These are phyloP conservation scores for Cynodonichthys magdalenae DNA, from an alignment of 2,797 vertebrate species.

Conservation along the genomic window DNA sequence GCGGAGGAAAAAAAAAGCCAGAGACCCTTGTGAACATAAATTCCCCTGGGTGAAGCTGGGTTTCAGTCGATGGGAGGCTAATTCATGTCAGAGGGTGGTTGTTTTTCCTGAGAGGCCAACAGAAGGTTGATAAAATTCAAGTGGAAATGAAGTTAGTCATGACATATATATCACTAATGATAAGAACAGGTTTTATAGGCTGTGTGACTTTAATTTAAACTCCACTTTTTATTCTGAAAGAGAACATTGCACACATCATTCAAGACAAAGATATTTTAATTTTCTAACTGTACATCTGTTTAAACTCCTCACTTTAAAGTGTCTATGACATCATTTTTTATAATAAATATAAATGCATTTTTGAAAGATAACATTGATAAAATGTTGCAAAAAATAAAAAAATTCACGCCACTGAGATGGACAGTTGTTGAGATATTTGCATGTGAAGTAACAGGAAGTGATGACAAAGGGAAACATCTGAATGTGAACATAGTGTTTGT, in stretches of 20 bases:
- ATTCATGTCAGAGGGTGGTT: slow-evolving; percentile 88
- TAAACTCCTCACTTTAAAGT: background rate
- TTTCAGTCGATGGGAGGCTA: slow-evolving; percentile 90
- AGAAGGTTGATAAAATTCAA: slow-evolving; percentile 90
- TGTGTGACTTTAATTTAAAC: slow-evolving; percentile 56
- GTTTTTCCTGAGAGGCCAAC: slow-evolving; percentile 84
- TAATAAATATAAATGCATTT: too few species aligned
- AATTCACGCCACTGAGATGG: too few species aligned
- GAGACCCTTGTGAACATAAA: slow-evolving; percentile 53
- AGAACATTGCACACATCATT: slow-evolving; percentile 11
- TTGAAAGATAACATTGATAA: too few species aligned
- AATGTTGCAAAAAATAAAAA: too few species aligned
- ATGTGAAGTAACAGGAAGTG: too few species aligned
- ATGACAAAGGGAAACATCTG: too few species aligned
- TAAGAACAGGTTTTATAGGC: slow-evolving; percentile 50
- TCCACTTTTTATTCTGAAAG: slow-evolving; percentile 71
- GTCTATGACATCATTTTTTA: too few species aligned
- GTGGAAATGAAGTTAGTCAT: slow-evolving; percentile 88
- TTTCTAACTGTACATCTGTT: too few species aligned
- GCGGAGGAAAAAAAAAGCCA: slow-evolving; percentile 22
- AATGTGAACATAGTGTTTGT: too few species aligned
- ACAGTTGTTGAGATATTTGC: too few species aligned
- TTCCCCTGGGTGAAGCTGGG: slow-evolving; percentile 75
- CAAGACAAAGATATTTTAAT: background rate
- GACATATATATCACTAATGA: slow-evolving; percentile 70